These are phyloP conservation scores for Xylocopa sonorina DNA, from an alignment of 1,140 invertebrate species.

Conservation along the genomic window DNA sequence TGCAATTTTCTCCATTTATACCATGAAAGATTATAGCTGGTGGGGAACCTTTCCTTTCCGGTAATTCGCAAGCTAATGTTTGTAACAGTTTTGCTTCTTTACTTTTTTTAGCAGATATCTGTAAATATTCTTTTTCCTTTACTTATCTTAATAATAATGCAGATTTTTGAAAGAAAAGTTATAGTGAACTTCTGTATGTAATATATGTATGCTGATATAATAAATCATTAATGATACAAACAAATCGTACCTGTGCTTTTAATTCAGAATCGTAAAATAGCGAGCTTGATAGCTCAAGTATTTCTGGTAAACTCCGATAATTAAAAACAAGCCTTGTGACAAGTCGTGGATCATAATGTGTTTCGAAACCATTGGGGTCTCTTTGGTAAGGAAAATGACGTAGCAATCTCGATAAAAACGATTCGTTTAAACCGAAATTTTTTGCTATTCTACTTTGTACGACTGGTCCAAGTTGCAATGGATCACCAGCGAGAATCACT, in stretches of 20 bases:
- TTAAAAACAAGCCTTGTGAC: conserved; percentile 89
- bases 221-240: neutral
- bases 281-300: conserved; percentile 88
- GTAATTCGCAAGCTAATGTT: conserved; percentile 69
- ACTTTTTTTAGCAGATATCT: conserved; percentile 64
- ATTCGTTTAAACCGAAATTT: conserved; percentile 86
- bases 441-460: conserved; percentile 86
- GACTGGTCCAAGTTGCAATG: conserved; percentile 94
- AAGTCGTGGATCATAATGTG: conserved; percentile 86
- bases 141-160: conserved; percentile 35
- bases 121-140: conserved; percentile 19
- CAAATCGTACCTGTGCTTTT: conserved; percentile 80
- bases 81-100: conserved; percentile 72
- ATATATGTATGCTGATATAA: too few species aligned
- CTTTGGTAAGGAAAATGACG: conserved; percentile 85
- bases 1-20: conserved; percentile 88
- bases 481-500: conserved; percentile 94
- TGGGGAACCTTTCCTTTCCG: conserved; percentile 74
- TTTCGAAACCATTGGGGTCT: conserved; percentile 83
- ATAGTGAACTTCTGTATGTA: too few species aligned
- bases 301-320: conserved; percentile 90
- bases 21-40: conserved; percentile 91
- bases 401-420: conserved; percentile 88
- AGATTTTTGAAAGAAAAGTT: too few species aligned
- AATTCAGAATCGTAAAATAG: conserved; percentile 93